Percentiles rank a stretch among this genome's conserved stretches.
These are phyloP conservation scores for Nymphalis polychloros DNA, from an alignment of 2,888 invertebrate species.

Conservation along the genomic window DNA sequence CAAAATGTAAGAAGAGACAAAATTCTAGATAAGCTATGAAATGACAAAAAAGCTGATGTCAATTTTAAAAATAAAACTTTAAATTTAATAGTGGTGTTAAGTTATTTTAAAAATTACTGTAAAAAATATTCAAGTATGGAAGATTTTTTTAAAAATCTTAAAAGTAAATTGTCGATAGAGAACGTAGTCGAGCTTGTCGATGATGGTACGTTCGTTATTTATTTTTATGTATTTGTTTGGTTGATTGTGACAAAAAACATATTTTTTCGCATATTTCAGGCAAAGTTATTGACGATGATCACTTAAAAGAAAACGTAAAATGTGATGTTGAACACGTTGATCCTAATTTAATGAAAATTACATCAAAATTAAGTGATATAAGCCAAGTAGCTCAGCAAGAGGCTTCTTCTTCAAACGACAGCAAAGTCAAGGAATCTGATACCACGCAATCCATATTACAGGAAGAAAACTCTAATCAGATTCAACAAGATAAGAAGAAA, in stretches of 20 bases:
- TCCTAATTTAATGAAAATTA: slow-evolving; percentile 43
- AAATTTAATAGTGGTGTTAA: neutral
- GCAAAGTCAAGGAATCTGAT: slow-evolving; percentile 9
- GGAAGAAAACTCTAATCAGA: slow-evolving; percentile 16
- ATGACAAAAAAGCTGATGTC: neutral
- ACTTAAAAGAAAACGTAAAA: slow-evolving; percentile 48
- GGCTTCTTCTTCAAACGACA: slow-evolving; percentile 5
- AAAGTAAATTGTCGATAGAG: slow-evolving; percentile 51
- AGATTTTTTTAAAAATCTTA: slow-evolving; percentile 55
- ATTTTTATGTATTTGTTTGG: no score
- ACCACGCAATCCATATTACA: slow-evolving; percentile 3
- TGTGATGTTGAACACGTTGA: slow-evolving; percentile 46
- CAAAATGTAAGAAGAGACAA: neutral
- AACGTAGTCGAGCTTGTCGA: slow-evolving; percentile 50
- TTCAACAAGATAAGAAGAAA: slow-evolving; percentile 10
- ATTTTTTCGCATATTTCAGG: slow-evolving; percentile 37
- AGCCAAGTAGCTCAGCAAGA: slow-evolving; percentile 8
- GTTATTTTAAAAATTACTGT: neutral
- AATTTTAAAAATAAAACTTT: neutral
- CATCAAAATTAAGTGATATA: slow-evolving; percentile 44
- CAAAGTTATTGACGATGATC: slow-evolving; percentile 42
- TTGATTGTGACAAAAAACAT: neutral
- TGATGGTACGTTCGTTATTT: slow-evolving; percentile 45
- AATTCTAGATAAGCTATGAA: neutral
- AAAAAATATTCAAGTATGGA: slow-evolving; percentile 50